Conservation (phyloP, 2,797 vertebrate species). For the Aplochiton taeniatus region DNA sequence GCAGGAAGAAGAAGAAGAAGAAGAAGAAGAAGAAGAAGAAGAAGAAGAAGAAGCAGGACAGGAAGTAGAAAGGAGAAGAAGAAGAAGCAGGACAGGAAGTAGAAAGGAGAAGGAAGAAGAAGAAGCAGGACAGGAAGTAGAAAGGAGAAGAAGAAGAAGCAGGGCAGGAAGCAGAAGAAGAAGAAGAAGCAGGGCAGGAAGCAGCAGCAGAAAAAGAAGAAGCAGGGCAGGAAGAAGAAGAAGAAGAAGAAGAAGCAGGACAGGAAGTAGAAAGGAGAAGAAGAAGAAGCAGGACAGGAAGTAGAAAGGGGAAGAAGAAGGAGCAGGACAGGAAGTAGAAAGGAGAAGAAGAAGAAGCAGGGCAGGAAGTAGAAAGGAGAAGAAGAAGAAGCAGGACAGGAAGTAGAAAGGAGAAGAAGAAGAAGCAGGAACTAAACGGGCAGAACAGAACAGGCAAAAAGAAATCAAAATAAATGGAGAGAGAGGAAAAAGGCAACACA, state of each 20-base stretch:
- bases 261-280: no score
- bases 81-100: neutral
- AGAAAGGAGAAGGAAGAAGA: conserved; percentile 18
- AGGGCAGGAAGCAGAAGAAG: neutral
- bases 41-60: no score
- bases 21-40: neutral
- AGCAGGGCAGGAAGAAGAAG: neutral
- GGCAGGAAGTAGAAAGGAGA: neutral
- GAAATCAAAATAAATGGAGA: no score
- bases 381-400: no score
- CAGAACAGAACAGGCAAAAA: no score
- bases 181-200: no score
- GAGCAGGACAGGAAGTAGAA: conserved; percentile 8
- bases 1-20: no score
- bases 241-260: no score
- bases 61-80: neutral
- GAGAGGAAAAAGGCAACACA: no score
- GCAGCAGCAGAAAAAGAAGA: neutral
- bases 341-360: neutral
- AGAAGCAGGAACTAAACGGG: no score
- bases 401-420: no score
- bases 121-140: conserved; percentile 11
- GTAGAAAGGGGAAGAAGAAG: conserved; percentile 11
- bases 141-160: conserved; percentile 11
- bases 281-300: no score